A percentile compares a stretch with the other conserved stretches of the same genome.
Evolutionary conservation across 2,797 vertebrate genomes (phyloP).

Genomic region (Gadopsis marmoratus): DNA sequence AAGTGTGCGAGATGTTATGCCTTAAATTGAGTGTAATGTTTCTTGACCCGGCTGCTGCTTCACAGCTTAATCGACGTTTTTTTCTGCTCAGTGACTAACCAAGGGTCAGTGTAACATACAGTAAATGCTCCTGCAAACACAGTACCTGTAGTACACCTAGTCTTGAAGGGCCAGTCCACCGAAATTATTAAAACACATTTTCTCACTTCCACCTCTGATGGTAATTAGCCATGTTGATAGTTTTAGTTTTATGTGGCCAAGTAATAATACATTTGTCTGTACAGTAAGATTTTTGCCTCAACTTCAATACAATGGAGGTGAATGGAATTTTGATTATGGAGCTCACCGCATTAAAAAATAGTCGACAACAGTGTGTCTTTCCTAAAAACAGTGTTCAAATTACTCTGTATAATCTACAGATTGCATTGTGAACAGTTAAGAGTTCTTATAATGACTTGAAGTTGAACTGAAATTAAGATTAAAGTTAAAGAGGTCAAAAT

Average conservation of each 20-base stretch:
- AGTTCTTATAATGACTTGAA: too few species aligned
- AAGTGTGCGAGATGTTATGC: constrained; percentile 24
- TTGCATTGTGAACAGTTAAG: not conserved
- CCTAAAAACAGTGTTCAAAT: not conserved
- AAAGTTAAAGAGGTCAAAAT: not conserved
- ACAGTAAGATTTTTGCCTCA: not conserved
- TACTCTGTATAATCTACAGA: not conserved
- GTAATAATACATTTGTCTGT: not conserved
- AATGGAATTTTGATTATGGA: not conserved
- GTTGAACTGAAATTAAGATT: too few species aligned
- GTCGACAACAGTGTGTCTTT: not conserved
- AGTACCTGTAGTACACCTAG: not conserved
- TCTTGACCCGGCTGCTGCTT: constrained; percentile 34
- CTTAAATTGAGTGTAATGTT: constrained; percentile 38
- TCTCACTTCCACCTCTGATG: not conserved
- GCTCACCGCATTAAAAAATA: not conserved
- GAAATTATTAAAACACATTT: not conserved
- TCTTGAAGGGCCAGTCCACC: not conserved
- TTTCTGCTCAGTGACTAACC: constrained; percentile 25
- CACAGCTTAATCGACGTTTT: constrained; percentile 25
- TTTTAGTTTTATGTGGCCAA: not conserved
- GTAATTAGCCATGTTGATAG: not conserved
- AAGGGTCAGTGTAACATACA: not conserved
- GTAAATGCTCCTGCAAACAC: not conserved
- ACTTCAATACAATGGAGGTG: not conserved